Conservation (phyloP, 2,113 vertebrate genomes). For the Pristiophorus japonicus region DNA sequence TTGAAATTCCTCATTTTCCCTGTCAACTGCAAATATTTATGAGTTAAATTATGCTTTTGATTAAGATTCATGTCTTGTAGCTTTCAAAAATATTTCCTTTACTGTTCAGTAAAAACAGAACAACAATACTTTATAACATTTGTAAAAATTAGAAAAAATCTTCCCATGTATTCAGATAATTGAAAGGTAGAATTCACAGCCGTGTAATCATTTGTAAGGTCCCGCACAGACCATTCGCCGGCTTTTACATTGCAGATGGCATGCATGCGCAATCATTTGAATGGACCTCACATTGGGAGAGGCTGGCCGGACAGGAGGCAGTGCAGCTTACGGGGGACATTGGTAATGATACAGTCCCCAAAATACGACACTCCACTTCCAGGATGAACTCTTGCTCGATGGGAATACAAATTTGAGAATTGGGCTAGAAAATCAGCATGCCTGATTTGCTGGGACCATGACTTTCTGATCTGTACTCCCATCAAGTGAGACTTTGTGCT, state of each 20-base stretch:
- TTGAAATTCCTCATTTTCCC: not conserved
- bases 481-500: not conserved
- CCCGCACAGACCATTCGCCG: no score
- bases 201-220: no score
- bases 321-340: no score
- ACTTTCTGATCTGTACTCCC: not conserved
- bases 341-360: no score
- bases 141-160: no score
- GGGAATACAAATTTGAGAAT: not conserved
- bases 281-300: no score
- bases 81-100: not conserved
- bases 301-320: no score
- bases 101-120: not conserved
- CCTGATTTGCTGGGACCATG: not conserved
- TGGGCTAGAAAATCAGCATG: not conserved
- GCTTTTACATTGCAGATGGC: no score
- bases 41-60: not conserved
- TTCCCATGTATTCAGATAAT: no score
- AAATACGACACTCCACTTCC: no score
- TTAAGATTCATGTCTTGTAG: not conserved
- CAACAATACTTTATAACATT: not conserved
- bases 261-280: no score
- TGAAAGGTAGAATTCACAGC: no score
- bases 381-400: not conserved
- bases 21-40: not conserved